A percentile compares a stretch with the other conserved stretches of the same genome.
Evolutionary conservation across 2,888 invertebrate genomes (phyloP).

Genomic region (Diplazon laetatorius): DNA sequence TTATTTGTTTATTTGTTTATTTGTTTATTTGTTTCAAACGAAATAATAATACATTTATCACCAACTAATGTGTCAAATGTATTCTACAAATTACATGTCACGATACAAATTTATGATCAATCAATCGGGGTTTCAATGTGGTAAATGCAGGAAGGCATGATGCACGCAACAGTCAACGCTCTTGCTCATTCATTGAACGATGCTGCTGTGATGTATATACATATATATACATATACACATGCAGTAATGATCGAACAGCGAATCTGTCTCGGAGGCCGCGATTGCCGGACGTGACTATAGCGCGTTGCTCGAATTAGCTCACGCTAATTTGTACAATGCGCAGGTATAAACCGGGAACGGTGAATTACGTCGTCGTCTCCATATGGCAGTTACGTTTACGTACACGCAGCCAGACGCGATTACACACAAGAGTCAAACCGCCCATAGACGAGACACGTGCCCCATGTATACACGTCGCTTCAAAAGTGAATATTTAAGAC

Average conservation of each 20-base stretch:
- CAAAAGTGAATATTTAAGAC: no score
- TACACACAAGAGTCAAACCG: background rate
- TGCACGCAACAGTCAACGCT: background rate
- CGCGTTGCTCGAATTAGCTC: constrained; percentile 24
- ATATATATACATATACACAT: constrained; percentile 1
- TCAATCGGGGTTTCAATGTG: background rate
- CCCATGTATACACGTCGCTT: constrained; percentile 40
- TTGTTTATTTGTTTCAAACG: no score
- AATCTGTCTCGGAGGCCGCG: constrained; percentile 4
- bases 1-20: no score
- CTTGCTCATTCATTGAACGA: constrained; percentile 22
- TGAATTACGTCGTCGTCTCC: constrained; percentile 34
- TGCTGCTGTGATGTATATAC: background rate
- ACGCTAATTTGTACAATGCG: constrained; percentile 45
- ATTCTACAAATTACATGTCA: no score
- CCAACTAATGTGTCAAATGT: no score
- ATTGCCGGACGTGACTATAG: constrained; percentile 26
- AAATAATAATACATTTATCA: no score
- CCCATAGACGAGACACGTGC: constrained; percentile 25
- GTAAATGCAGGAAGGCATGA: background rate
- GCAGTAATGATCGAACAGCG: constrained; percentile 5
- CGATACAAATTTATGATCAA: no score
- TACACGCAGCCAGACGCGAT: background rate
- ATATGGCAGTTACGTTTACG: constrained; percentile 20
- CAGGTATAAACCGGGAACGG: constrained; percentile 15